Conservation (phyloP, 2,113 vertebrate species). For the Arvicanthis niloticus region DNA sequence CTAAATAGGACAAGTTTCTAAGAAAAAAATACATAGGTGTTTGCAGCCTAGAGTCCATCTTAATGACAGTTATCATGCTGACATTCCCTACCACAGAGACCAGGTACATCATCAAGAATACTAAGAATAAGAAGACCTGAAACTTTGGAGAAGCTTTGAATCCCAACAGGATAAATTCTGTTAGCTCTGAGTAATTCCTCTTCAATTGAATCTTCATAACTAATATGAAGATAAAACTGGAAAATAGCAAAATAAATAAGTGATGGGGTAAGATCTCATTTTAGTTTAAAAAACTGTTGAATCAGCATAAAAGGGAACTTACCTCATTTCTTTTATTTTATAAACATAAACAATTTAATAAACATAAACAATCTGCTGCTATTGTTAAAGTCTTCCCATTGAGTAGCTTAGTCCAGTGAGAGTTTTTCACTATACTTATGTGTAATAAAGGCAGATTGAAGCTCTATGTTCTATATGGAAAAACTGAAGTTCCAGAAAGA, state of each 20-base stretch:
- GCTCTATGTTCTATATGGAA: background rate
- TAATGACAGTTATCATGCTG: slow-evolving; percentile 76
- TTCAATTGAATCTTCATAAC: slow-evolving; percentile 21
- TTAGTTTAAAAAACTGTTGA: background rate
- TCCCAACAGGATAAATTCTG: slow-evolving; percentile 78
- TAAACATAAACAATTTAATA: background rate
- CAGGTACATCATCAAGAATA: slow-evolving; percentile 76
- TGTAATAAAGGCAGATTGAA: background rate
- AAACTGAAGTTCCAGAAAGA: background rate
- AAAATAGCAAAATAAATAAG: slow-evolving; percentile 11
- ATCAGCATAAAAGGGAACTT: background rate
- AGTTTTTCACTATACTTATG: background rate
- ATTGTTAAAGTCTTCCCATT: background rate
- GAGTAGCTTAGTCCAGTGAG: background rate
- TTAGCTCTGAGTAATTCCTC: slow-evolving; percentile 65
- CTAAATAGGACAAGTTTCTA: slow-evolving; percentile 81
- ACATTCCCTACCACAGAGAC: slow-evolving; percentile 76
- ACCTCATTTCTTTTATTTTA: background rate
- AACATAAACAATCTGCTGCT: background rate
- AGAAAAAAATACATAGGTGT: slow-evolving; percentile 85
- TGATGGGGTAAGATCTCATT: background rate
- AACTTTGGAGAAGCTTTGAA: slow-evolving; percentile 55
- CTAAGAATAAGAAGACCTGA: slow-evolving; percentile 70
- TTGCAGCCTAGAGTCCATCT: slow-evolving; percentile 77
- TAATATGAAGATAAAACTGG: background rate